Base-by-base conservation (phyloP, 1,140 invertebrate species). In the Apocrypta bakeri region DNA sequence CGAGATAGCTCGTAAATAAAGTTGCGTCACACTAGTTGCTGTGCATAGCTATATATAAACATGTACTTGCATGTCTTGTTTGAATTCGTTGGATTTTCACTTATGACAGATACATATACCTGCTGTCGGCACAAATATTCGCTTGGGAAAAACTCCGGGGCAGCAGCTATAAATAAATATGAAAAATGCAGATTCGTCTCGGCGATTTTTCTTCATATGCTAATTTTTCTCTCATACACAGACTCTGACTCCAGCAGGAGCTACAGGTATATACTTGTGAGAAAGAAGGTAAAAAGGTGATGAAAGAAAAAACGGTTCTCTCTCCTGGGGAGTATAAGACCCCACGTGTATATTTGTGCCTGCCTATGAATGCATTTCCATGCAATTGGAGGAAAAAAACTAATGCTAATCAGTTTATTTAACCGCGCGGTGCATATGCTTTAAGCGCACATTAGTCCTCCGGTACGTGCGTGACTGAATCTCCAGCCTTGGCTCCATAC, bases 381-480 rank as follows among this genome's bases (percentile, higher is more conserved):
- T 82, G 85, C 85, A 56, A 21, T 56, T n/a, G 1, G 48, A n/a
- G 84, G 24, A 83, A 86, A 84, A 85, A 85, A 87, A 83, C 82
- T 84, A 85, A 85, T 86, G 87, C 87, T 89, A 90, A 90, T 90
- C 88, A 89, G 89, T 88, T 14, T 48, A 37, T 42, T 24, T 72
- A 40, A 33, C 31, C 42, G 33, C 21, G 33, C 48, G 48, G 48
- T 56, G 48, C 48, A 56, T 56, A 56, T 37, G 78, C 84, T 85
- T 84, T 87, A 88, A 88, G 88, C 87, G 87, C 87, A 86, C 87
- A 85, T 86, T 88, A 88, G 86, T n/a, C 87, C 87, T 85, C 84
- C 84, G 87, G 84, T 87, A 88, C 88, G 88, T 89, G 88, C 89
- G 88, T 87, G 88, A 89, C 88, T 87, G 85, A 77, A 25, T 24